phyloP scores from a whole-genome alignment of 2,113 vertebrate species.

The Syrmaticus mikado region DNA sequence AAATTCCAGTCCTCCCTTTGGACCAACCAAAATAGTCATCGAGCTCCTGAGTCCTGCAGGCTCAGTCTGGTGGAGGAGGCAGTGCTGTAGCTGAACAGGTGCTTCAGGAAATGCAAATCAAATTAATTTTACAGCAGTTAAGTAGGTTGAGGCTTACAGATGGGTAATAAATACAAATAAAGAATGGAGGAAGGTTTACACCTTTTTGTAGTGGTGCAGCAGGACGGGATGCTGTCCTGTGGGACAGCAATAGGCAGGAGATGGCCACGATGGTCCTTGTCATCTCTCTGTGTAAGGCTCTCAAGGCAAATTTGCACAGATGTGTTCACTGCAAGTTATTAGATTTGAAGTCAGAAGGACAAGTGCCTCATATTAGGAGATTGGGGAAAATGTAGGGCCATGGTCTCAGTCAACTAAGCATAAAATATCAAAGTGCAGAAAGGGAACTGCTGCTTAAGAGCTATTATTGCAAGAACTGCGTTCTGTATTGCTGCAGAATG shows the following conservation, averaged over 20 bases:
- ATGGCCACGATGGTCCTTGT: neutral
- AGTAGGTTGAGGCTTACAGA: neutral
- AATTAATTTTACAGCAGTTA: neutral
- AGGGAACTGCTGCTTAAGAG: neutral
- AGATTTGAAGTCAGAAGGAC: rapidly evolving
- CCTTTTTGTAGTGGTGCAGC: neutral
- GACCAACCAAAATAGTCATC: neutral
- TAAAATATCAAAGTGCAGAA: rapidly evolving
- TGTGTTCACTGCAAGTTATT: neutral
- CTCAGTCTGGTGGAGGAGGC: neutral
- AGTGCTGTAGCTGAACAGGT: neutral
- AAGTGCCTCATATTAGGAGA: neutral
- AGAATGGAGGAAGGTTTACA: neutral
- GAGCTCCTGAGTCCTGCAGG: neutral
- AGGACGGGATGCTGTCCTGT: neutral
- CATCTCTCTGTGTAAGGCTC: neutral
- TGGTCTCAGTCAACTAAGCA: rapidly evolving
- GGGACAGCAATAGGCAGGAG: neutral
- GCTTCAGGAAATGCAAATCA: neutral
- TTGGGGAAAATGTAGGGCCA: neutral
- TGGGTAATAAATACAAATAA: neutral
- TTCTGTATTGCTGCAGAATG: neutral
- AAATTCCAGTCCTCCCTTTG: neutral
- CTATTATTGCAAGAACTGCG: rapidly evolving
- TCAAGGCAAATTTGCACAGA: too few relatives aligned